Conservation (phyloP, 2,888 invertebrate species). For the Metacarcinus magister region DNA sequence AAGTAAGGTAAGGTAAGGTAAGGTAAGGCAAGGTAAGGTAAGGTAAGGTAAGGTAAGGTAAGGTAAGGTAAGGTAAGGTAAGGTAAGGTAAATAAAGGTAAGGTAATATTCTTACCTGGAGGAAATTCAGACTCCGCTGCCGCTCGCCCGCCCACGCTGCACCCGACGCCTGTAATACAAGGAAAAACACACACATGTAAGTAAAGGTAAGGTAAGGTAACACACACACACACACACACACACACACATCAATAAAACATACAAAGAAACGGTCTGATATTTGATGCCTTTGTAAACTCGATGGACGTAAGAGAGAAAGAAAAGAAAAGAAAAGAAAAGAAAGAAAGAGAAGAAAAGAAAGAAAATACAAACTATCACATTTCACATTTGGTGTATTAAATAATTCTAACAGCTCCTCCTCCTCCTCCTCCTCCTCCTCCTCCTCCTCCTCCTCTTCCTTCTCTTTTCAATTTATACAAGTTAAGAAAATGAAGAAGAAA, state of each 20-base stretch:
- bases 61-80: background rate
- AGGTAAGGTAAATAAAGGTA: no score
- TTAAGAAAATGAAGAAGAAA: background rate
- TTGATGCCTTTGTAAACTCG: no score
- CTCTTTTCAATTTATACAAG: background rate
- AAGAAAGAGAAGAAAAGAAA: no score
- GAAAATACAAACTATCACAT: background rate
- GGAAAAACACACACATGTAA: background rate
- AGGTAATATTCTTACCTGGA: background rate
- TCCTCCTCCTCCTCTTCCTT: background rate
- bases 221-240: constrained; percentile 26
- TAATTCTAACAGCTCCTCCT: background rate
- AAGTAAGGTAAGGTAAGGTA: background rate
- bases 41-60: background rate
- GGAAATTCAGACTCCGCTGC: constrained; percentile 51
- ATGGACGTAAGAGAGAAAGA: no score
- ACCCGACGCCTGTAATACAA: constrained; percentile 30
- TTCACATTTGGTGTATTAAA: background rate
- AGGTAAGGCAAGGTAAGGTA: background rate
- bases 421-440: background rate
- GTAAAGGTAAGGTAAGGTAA: background rate
- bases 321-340: no score
- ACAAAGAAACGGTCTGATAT: background rate
- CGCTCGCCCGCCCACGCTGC: constrained; percentile 37
- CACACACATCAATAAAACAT: background rate